Evolutionary conservation across 1,140 invertebrate genomes (phyloP), one percentile per base, ranked within the genome.

Genomic region (Musca domestica): DNA sequence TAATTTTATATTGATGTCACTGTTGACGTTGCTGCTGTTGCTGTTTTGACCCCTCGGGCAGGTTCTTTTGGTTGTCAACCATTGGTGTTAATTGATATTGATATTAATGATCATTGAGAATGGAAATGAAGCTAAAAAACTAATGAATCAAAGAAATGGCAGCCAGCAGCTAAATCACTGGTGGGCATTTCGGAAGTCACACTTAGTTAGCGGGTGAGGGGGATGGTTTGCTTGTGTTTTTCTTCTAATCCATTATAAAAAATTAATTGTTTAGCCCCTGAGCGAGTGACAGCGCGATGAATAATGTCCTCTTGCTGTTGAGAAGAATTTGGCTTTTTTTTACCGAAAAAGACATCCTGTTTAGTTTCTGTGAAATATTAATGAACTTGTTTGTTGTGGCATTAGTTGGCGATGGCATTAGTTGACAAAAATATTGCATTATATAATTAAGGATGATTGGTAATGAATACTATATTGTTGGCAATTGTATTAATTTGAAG

Each of bases 81-180:
- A 19, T 9, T 34, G 56, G 27, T 61, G 56, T 61, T 61, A 61
- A 61, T 61, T 61, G 56, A 61, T 61, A 61, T 61, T 61, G 56
- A 61, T 61, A 61, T 41, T 41, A 20, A 61, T 34, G 56, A 34
- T 61, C 27, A 51, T 41, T 12, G 10, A 2, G 34, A 41, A 51
- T 20, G 2, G 48, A 51, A 51, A 51, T 19, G n/a, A 51, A 51
- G 20, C 9, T n/a, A n/a, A 2, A 51, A 51, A 51, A 19, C 20
- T 51, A 51, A 51, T 51, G 48, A 51, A 19, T 30, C n/a, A 41
- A 61, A 41, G 34, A 41, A 41, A 41, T 41, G 12, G 6, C 6
- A 41, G 34, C 12, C 12, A 41, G 6, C n/a, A n/a, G 34, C 34
- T 12, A 41, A 41, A 41, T 41, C 34, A 41, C 34, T 41, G 6